Conservation (phyloP, 2,888 invertebrate genomes). For the Harpalus rufipes region DNA sequence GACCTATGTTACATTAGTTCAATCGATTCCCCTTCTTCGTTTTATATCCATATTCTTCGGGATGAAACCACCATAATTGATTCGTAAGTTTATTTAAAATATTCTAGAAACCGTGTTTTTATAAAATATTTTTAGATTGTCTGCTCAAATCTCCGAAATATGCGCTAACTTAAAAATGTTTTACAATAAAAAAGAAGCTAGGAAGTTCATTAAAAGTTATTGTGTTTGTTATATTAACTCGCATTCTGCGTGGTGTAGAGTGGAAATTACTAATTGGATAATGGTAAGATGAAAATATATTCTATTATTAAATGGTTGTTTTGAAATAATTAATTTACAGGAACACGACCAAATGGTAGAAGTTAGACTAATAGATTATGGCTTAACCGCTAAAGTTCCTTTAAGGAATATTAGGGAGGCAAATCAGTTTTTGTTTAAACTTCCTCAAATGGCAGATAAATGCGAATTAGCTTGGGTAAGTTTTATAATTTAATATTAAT, state of each 20-base stretch:
- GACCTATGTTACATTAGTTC: slow-evolving; percentile 57
- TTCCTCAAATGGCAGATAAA: slow-evolving; percentile 56
- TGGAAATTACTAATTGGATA: slow-evolving; percentile 52
- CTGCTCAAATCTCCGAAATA: slow-evolving; percentile 53
- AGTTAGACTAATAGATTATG: slow-evolving; percentile 60
- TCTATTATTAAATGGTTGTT: too few relatives aligned
- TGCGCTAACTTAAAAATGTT: slow-evolving; percentile 16
- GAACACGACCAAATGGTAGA: slow-evolving; percentile 48
- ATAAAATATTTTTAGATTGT: slow-evolving; percentile 43
- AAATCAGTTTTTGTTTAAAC: slow-evolving; percentile 16
- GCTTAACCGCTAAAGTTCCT: slow-evolving; percentile 22
- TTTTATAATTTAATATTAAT: not conserved
- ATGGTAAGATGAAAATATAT: slow-evolving; percentile 18
- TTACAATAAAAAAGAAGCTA: slow-evolving; percentile 24
- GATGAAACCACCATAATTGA: slow-evolving; percentile 54
- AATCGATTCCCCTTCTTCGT: slow-evolving; percentile 52
- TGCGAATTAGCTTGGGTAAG: slow-evolving; percentile 63
- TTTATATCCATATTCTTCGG: slow-evolving; percentile 56
- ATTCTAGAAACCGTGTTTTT: not conserved
- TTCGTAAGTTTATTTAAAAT: slow-evolving; percentile 46
- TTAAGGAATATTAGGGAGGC: slow-evolving; percentile 39
- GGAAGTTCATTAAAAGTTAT: slow-evolving; percentile 20
- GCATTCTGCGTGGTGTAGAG: slow-evolving; percentile 53
- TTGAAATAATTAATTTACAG: not conserved
- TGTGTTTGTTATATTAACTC: slow-evolving; percentile 57